Conservation (phyloP, 2,888 invertebrate genomes). For the Trachelus tabidus region DNA sequence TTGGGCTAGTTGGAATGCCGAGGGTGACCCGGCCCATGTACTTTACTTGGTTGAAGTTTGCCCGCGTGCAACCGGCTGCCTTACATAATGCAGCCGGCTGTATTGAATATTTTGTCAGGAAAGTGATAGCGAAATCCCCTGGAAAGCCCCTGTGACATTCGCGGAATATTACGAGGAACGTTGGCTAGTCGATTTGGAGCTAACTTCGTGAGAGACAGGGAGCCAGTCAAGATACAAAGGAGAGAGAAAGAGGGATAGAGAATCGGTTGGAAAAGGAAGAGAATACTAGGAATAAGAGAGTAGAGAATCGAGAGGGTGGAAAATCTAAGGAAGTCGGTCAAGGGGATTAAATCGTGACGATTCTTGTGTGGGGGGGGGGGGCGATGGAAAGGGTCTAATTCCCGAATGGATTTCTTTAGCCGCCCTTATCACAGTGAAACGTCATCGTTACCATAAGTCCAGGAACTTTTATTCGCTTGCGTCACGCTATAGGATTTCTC, state of each 20-base stretch:
- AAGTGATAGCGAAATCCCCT: slow-evolving; percentile 59
- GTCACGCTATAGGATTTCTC: not conserved
- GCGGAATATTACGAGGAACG: slow-evolving; percentile 42
- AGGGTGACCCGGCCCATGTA: slow-evolving; percentile 26
- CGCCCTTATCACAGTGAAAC: not conserved
- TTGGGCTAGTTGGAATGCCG: slow-evolving; percentile 36
- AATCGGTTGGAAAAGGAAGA: not conserved
- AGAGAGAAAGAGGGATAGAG: not conserved
- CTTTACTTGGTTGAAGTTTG: slow-evolving; percentile 33
- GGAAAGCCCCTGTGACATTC: slow-evolving; percentile 47
- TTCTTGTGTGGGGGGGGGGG: not conserved
- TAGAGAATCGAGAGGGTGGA: not conserved
- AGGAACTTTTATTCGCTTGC: not conserved
- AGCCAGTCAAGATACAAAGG: not conserved
- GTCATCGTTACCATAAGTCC: not conserved
- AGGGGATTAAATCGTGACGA: not conserved
- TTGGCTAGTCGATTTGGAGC: not conserved
- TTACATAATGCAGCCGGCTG: slow-evolving; percentile 58
- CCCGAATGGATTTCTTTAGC: not conserved
- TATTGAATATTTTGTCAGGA: slow-evolving; percentile 57
- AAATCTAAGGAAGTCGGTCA: slow-evolving; percentile 1
- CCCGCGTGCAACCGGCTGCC: slow-evolving; percentile 30
- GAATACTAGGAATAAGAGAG: not conserved
- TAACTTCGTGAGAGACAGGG: not conserved
- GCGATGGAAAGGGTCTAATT: not conserved